These are phyloP conservation scores for Piprites chloris DNA, from an alignment of 2,113 vertebrate genomes.

Conservation along the genomic window DNA sequence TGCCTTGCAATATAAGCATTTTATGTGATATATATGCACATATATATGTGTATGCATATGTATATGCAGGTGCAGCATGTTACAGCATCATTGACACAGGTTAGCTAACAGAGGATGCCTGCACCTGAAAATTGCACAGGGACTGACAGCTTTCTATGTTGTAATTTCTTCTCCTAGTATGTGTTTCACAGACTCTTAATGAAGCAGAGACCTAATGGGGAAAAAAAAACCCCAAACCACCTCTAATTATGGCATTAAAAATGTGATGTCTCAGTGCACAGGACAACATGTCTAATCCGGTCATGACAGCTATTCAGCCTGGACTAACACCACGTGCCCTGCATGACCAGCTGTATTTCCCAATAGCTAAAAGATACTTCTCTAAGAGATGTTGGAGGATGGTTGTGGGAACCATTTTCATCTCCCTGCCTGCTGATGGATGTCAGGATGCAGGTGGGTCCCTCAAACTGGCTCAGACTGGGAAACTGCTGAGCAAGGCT, in stretches of 20 bases:
- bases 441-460: background rate
- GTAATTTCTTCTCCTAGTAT: background rate
- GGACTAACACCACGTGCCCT: background rate
- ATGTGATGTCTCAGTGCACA: accelerated
- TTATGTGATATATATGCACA: background rate
- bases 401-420: background rate
- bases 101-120: background rate
- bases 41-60: background rate
- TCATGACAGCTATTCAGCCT: background rate
- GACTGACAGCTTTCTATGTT: background rate
- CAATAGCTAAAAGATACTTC: background rate
- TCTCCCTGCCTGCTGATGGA: accelerated
- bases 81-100: background rate
- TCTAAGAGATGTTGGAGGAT: background rate
- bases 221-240: accelerated
- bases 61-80: no score
- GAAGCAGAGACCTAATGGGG: background rate
- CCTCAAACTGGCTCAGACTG: accelerated
- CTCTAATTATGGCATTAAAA: background rate
- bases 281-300: background rate
- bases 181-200: accelerated
- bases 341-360: background rate
- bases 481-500: background rate
- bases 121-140: background rate
- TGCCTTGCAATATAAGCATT: background rate